Percentiles rank a stretch among this genome's conserved stretches.
phyloP scores from a whole-genome alignment of 30 jellyfish, hydroid and myxozoan species.

The Chironex yamaguchii region DNA sequence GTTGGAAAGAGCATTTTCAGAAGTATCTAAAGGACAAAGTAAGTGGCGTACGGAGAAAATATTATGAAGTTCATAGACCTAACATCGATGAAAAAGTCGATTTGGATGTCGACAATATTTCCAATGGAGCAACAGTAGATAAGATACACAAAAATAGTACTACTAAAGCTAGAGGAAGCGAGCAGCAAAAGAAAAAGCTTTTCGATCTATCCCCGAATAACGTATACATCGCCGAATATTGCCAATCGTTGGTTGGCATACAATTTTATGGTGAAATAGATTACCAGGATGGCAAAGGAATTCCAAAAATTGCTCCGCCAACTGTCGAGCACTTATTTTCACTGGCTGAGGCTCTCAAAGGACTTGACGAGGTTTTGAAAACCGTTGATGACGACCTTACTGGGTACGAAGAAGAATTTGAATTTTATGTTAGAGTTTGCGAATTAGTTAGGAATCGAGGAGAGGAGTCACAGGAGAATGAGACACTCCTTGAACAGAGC shows the following conservation, averaged over 20 bases:
- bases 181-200: neutral
- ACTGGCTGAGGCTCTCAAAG: conserved; percentile 61
- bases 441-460: neutral
- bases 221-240: conserved; percentile 62
- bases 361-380: conserved; percentile 70
- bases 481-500: neutral
- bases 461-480: neutral
- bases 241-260: conserved; percentile 68
- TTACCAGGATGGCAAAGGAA: conserved; percentile 1
- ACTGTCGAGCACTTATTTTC: neutral
- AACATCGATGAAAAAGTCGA: too few relatives aligned
- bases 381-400: conserved; percentile 77
- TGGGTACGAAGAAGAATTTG: conserved; percentile 93
- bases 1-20: too few relatives aligned
- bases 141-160: too few relatives aligned
- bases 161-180: neutral
- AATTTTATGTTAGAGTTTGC: conserved; percentile 47
- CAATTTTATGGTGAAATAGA: conserved; percentile 69
- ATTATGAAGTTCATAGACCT: too few relatives aligned
- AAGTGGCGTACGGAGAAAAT: too few relatives aligned
- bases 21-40: too few relatives aligned
- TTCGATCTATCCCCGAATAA: conserved; percentile 79
- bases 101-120: too few relatives aligned
- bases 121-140: too few relatives aligned
- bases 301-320: conserved; percentile 44